Percentiles rank a stretch among this genome's conserved stretches.
phyloP scores from a whole-genome alignment of 2,797 vertebrate genomes.

The Brachyrhaphis roseni region DNA sequence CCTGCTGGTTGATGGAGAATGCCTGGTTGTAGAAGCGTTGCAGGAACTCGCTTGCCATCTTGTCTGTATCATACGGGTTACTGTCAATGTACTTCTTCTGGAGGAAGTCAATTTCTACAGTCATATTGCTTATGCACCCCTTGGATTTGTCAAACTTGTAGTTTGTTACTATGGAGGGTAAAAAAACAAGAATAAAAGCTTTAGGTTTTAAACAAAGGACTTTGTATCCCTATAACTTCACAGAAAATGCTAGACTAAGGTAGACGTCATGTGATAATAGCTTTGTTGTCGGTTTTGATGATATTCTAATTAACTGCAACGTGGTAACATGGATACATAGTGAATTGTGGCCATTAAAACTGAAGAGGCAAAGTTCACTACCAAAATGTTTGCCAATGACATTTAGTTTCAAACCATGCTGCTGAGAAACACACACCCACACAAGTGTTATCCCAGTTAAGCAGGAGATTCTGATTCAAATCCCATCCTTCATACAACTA shows the following conservation, averaged over 20 bases:
- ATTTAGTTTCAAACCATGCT: neutral
- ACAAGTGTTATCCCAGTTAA: neutral
- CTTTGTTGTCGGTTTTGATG: neutral
- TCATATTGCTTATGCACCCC: constrained; percentile 91
- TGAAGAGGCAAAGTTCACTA: neutral
- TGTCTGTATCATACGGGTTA: constrained; percentile 91
- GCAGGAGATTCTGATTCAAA: neutral
- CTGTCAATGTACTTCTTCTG: constrained; percentile 95
- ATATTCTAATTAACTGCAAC: too few relatives aligned
- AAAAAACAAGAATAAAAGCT: neutral
- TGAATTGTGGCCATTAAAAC: neutral
- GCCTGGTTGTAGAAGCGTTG: constrained; percentile 92
- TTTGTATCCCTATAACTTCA: neutral
- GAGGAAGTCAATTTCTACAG: constrained; percentile 92
- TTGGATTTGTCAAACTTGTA: constrained; percentile 92
- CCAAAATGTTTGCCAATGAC: neutral
- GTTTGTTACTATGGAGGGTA: constrained; percentile 76
- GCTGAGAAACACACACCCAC: neutral
- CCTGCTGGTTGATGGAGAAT: constrained; percentile 92
- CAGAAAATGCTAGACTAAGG: neutral
- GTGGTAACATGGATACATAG: neutral
- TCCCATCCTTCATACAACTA: neutral
- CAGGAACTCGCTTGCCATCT: constrained; percentile 92
- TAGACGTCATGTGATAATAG: neutral
- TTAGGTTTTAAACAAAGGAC: neutral